Percentiles rank a stretch among this genome's conserved stretches.
Conservation (phyloP, 2,797 vertebrate genomes). For the Buphagus erythrorhynchus region DNA sequence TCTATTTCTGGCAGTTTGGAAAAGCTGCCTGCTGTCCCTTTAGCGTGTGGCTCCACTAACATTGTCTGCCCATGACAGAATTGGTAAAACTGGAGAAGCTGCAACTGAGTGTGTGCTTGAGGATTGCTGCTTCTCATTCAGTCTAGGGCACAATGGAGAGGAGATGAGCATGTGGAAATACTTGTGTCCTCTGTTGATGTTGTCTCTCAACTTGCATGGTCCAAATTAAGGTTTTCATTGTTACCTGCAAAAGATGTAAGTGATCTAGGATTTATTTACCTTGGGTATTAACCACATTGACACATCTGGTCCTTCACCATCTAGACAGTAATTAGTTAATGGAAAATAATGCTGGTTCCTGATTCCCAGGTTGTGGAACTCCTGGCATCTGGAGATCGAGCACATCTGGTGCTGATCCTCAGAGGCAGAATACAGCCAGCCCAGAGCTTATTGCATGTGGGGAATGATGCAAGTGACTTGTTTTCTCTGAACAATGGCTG, state of each 20-base stretch:
- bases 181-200: background rate
- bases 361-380: constrained; percentile 7
- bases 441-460: constrained; percentile 2
- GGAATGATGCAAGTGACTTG: constrained; percentile 43
- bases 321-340: background rate
- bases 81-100: background rate
- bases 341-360: background rate
- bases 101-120: background rate
- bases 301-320: background rate
- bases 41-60: background rate
- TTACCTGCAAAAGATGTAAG: background rate
- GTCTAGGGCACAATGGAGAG: background rate
- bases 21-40: background rate
- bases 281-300: background rate
- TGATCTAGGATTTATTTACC: background rate
- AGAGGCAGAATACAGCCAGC: background rate
- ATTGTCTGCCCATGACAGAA: background rate
- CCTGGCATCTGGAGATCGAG: constrained; percentile 2
- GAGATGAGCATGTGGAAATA: background rate
- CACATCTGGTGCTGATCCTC: constrained; percentile 10
- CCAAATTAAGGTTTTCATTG: background rate
- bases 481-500: constrained; percentile 42
- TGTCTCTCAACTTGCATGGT: background rate
- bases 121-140: background rate
- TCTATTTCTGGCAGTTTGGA: background rate